Base-by-base conservation (phyloP, 2,888 invertebrate species). In the Aproaerema taeniolella region DNA sequence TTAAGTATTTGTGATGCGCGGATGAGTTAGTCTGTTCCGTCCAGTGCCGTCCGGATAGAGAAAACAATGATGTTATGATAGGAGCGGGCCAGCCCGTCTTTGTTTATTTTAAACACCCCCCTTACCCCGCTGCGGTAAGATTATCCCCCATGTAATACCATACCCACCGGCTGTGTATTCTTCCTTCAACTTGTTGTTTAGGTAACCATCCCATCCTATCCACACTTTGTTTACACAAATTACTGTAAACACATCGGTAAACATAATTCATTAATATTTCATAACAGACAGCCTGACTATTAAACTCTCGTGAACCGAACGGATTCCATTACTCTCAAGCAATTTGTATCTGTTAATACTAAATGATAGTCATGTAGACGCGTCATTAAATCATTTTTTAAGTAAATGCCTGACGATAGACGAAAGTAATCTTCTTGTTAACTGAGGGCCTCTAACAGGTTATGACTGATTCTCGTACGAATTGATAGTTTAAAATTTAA, bases 41-140 rank as follows among this genome's bases (percentile, higher is more conserved):
- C 61, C 52, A 57, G 50, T 55, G 50, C 47, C 52, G 55, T 61
- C 54, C 58, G 60, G 61, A 61, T 64, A 75, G 74, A 70, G 68
- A 80, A 73, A 82, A 82, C 80, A 83, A 74, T 69, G 59, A 63
- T 81, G 77, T 85, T 85, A 65, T 83, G 81, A 76, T 80, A 82
- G 82, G 73, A 68, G 57, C 62, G 55, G 63, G 52, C 60, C 53
- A 49, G 58, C 53, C 50, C 51, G 55, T 54, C 55, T 45, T 46
- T 81, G 81, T 85, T 81, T 81, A 77, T 70, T 79, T 77, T 76
- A 76, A 79, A 81, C 74, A 75, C 69, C 68, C 61, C 52, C 61
- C 59, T n/a, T n/a, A n/a, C 68, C 52, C 63, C 58, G 61, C 56
- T 57, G 49, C 53, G 50, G 61, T 50, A 61, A 73, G 69, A 78